Base-by-base conservation (phyloP, 2,113 vertebrate genomes). In the Mustelus asterias region DNA sequence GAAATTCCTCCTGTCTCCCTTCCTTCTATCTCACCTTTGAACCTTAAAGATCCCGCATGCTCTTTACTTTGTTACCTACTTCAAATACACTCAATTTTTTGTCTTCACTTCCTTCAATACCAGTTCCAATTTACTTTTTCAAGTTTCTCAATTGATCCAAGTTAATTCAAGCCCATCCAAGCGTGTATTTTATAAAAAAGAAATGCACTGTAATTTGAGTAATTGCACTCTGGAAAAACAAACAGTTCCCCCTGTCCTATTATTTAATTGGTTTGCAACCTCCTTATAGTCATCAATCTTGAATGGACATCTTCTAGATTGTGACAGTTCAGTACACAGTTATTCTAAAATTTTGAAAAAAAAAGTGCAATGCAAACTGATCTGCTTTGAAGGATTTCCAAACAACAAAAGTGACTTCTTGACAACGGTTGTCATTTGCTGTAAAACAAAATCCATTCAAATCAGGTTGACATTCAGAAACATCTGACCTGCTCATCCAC, bases 401-500 rank as follows among this genome's bases (percentile, higher is more conserved):
- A 60, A 94, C 63, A 65, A 10, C 63, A 44, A 26, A 54, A 63
- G 54, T 54, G 6, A 93, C 16, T 2, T n/a, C 63, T 37, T 44
- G 54, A 60, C 48, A 90, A n/a, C 41, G 26, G 41, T 26, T 69
- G 92, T 95, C 70, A 70, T 14, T 48, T 33, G 37, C 80, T 83
- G 37, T 67, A 67, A 18, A 67, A 33, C 48, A 60, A 60, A 58
- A 24, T 33, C 54, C 54, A 16, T 26, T 60, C 11, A 90, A 90
- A 90, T n/a, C 54, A 90, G 26, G 26, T 29, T 90, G 54, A 60
- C 33, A 8, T 63, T 93, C 26, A 5, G 65, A 1, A 72, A 37
- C 96, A 14, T 60, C 96, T 44, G 97, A 99, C 99, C 98, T 99
- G 98, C 44, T 99, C 97, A 0, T 98, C 98, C 96, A 99, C 96